A percentile compares a stretch with the other conserved stretches of the same genome.
Evolutionary conservation across 2,888 invertebrate species (phyloP).

Genomic region (Campoplex nolae): DNA sequence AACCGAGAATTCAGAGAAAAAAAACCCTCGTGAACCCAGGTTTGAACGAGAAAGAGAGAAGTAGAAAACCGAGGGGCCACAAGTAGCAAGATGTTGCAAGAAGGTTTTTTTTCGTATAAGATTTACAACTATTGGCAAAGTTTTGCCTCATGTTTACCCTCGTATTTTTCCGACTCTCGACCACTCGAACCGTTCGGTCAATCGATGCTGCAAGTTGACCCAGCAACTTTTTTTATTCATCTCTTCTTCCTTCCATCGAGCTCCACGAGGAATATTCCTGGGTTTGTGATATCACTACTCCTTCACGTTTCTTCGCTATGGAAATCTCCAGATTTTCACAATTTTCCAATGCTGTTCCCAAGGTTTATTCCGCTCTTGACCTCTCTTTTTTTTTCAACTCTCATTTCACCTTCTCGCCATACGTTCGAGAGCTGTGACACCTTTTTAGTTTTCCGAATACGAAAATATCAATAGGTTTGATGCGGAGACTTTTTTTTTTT

Average conservation of each 20-base stretch:
- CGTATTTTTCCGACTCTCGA: slow-evolving; percentile 52
- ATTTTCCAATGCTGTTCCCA: neutral
- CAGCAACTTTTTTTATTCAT: slow-evolving; percentile 26
- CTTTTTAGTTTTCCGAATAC: slow-evolving; percentile 20
- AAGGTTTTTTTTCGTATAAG: slow-evolving; percentile 47
- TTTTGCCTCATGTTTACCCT: slow-evolving; percentile 46
- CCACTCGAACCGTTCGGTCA: slow-evolving; percentile 49
- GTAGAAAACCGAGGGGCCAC: slow-evolving; percentile 22
- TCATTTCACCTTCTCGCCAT: neutral
- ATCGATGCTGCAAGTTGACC: slow-evolving; percentile 53
- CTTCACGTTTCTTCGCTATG: neutral
- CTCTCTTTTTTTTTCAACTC: slow-evolving; percentile 7
- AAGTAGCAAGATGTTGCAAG: slow-evolving; percentile 52
- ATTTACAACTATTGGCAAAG: slow-evolving; percentile 66
- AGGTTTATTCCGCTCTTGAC: slow-evolving; percentile 30
- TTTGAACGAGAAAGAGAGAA: slow-evolving; percentile 32
- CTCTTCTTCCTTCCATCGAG: neutral
- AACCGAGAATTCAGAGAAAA: slow-evolving; percentile 62
- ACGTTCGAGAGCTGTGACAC: neutral
- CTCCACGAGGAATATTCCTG: slow-evolving; percentile 33
- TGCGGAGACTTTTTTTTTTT: slow-evolving; percentile 23
- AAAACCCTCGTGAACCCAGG: slow-evolving; percentile 39
- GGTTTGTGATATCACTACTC: slow-evolving; percentile 38
- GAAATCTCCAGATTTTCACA: neutral
- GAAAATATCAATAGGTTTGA: slow-evolving; percentile 53